Percentiles rank a stretch among this genome's conserved stretches.
These are phyloP conservation scores for Arrhamphus sclerolepis DNA, from an alignment of 2,797 vertebrate genomes.

Conservation along the genomic window DNA sequence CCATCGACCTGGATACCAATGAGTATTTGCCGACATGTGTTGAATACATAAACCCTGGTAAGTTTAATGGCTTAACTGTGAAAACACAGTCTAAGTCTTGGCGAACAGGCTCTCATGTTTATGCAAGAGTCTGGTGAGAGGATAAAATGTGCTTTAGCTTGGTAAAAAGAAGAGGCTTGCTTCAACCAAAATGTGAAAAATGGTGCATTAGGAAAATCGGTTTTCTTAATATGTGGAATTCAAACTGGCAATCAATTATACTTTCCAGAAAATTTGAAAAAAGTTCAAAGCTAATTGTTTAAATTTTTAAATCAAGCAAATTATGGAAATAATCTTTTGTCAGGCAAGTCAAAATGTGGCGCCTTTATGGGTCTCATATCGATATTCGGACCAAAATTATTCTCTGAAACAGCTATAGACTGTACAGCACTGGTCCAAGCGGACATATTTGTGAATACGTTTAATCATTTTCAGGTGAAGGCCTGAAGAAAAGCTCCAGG, in stretches of 20 bases:
- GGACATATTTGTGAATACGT: neutral
- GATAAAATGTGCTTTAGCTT: neutral
- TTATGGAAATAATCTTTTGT: neutral
- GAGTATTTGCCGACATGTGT: conserved; percentile 85
- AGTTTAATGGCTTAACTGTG: conserved; percentile 44
- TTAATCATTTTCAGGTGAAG: conserved; percentile 74
- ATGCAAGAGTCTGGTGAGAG: neutral
- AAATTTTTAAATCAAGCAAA: neutral
- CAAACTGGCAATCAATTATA: too few species aligned
- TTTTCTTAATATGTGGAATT: too few species aligned
- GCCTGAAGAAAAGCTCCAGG: conserved; percentile 74
- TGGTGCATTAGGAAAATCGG: too few species aligned
- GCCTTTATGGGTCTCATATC: neutral
- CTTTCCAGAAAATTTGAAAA: too few species aligned
- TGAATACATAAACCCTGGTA: conserved; percentile 83
- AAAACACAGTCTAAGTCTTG: neutral
- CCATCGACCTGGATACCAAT: conserved; percentile 89
- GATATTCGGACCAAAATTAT: neutral
- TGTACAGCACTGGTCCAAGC: neutral
- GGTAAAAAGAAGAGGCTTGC: neutral
- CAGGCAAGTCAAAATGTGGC: neutral
- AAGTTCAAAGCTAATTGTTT: too few species aligned
- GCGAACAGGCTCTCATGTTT: neutral
- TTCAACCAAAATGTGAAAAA: too few species aligned
- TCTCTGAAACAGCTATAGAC: neutral